phyloP scores from a whole-genome alignment of 2,113 vertebrate genomes.

The Eudyptes chrysolophus region DNA sequence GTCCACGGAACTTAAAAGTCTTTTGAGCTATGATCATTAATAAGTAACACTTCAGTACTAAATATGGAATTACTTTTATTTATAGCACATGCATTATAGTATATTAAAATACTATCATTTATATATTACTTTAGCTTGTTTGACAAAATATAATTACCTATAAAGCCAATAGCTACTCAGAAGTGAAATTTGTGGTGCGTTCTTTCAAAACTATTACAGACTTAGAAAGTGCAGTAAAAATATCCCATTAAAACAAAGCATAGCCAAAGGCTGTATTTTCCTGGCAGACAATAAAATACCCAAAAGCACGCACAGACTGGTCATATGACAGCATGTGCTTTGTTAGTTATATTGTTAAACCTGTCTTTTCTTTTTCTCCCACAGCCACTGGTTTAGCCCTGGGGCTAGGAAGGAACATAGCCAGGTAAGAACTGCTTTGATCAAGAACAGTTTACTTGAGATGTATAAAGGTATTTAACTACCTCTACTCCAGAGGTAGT shows the following conservation, averaged over 20 bases:
- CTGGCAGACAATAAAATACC: constrained; percentile 58
- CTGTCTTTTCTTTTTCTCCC: constrained; percentile 67
- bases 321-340: constrained; percentile 41
- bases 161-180: constrained; percentile 68
- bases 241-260: constrained; percentile 73
- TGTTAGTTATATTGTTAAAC: constrained; percentile 55
- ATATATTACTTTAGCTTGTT: constrained; percentile 52
- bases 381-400: constrained; percentile 91
- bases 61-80: constrained; percentile 51
- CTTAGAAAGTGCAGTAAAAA: constrained; percentile 72
- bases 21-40: constrained; percentile 70
- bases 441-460: constrained; percentile 28
- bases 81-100: constrained; percentile 35
- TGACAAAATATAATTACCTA: constrained; percentile 69
- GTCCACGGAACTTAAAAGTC: background rate
- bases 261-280: constrained; percentile 65
- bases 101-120: constrained; percentile 52
- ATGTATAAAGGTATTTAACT: constrained; percentile 27
- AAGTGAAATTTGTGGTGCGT: constrained; percentile 63
- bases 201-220: constrained; percentile 69
- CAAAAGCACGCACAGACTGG: constrained; percentile 32
- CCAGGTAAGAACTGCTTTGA: constrained; percentile 83
- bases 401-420: constrained; percentile 88
- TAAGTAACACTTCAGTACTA: constrained; percentile 56
- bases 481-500: background rate